Evolutionary conservation across 2,888 invertebrate species (phyloP), one percentile per base, ranked within the genome.

Genomic region (Nudaria mundana): DNA sequence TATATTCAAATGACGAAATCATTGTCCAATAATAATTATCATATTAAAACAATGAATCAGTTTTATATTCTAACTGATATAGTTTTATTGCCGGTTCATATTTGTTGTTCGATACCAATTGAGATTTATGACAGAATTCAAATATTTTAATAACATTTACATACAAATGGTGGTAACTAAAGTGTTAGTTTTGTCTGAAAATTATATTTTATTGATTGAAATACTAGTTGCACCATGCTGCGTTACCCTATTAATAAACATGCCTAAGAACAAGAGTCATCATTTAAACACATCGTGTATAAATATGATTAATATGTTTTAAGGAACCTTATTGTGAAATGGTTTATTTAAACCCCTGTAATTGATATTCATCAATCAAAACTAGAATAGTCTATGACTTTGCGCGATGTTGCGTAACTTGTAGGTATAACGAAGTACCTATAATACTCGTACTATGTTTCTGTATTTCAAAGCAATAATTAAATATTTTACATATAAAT

Each of bases 21-120:
- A 52, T 52, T 59, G 57, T 52, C 57, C 48, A 40, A 40, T 33
- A 7, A 7, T 23, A 44, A 59, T 57, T 61, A 59, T 54, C 59
- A 61, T 59, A 61, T 50, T 52, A 44, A 48, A 57, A 59, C 52
- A 59, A 59, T 59, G 62, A 61, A 61, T 59, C 62, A 59, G 49
- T 48, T 52, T 42, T 42, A 54, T 48, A 54, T 31, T 42, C 35
- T 50, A 49, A 57, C 48, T 56, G 51, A 54, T 56, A 52, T 54
- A 42, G 48, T 57, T 56, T 52, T 48, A 57, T 39, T 49, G 44
- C 42, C 43, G 43, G 40, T 24, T 44, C 41, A 41, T 57, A 52
- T 61, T 61, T 57, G 57, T 50, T 43, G 37, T 61, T 48, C 33
- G 33, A 10, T 50, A 43, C 31, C 41, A 52, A 53, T 53, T 53